Percentiles rank a stretch among this genome's conserved stretches.
Evolutionary conservation across 2,888 invertebrate genomes (phyloP).

Genomic region (Caenorhabditis wallacei): DNA sequence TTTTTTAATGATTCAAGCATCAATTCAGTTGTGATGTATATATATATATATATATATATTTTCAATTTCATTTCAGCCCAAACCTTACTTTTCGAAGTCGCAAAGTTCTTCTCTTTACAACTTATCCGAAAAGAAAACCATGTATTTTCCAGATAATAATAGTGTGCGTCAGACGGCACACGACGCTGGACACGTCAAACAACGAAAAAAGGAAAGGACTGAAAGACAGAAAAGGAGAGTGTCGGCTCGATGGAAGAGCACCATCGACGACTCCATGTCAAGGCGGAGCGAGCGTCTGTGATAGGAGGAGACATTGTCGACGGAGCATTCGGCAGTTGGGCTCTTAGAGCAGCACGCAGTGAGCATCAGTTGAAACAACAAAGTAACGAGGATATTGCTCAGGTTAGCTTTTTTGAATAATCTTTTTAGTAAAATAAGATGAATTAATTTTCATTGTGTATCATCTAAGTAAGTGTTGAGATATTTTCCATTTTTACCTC

Average conservation of each 20-base stretch:
- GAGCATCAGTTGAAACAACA: constrained; percentile 54
- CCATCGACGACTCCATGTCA: constrained; percentile 50
- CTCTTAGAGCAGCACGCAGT: constrained; percentile 51
- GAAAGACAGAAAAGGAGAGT: constrained; percentile 7
- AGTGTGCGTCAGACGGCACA: constrained; percentile 58
- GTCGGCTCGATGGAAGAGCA: constrained; percentile 46
- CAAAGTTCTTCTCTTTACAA: too few relatives aligned
- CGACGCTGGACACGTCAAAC: constrained; percentile 50
- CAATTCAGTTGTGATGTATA: too few relatives aligned
- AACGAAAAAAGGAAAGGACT: constrained; percentile 13
- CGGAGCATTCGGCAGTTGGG: constrained; percentile 54
- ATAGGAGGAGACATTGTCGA: constrained; percentile 48
- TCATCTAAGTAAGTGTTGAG: too few relatives aligned
- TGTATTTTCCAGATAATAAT: constrained; percentile 51
- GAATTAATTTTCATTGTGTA: too few relatives aligned
- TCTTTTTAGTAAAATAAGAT: too few relatives aligned
- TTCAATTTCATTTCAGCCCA: background rate
- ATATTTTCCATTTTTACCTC: too few relatives aligned
- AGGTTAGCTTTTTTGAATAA: constrained; percentile 15
- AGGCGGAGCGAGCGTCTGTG: constrained; percentile 53
- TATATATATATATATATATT: too few relatives aligned
- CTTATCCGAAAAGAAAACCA: background rate
- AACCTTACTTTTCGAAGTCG: background rate
- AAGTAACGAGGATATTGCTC: constrained; percentile 41
- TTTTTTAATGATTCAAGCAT: too few relatives aligned